Conservation (phyloP, 2,797 vertebrate genomes). For the Gymnothorax javanicus region DNA sequence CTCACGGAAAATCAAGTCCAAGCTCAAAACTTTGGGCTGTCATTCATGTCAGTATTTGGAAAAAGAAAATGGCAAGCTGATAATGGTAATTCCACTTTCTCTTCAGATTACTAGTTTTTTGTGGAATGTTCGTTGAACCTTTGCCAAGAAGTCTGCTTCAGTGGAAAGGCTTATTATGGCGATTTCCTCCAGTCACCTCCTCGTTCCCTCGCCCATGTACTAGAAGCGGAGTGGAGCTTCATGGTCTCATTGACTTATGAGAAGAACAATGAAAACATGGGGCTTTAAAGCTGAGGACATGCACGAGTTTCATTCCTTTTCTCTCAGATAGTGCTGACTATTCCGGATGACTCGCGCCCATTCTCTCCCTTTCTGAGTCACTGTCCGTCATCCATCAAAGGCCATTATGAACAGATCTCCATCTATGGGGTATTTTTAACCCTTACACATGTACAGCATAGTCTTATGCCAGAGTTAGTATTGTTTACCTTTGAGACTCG, state of each 20-base stretch:
- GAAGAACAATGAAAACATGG: neutral
- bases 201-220: neutral
- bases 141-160: slow-evolving; percentile 51
- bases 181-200: slow-evolving; percentile 50
- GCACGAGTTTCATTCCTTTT: slow-evolving; percentile 29
- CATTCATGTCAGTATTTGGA: neutral
- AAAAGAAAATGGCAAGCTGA: neutral
- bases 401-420: slow-evolving; percentile 37
- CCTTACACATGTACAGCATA: slow-evolving; percentile 8
- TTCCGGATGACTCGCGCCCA: slow-evolving; percentile 37
- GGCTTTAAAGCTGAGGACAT: slow-evolving; percentile 14
- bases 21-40: neutral
- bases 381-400: slow-evolving; percentile 64
- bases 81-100: neutral
- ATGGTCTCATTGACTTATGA: slow-evolving; percentile 22
- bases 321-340: slow-evolving; percentile 49
- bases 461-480: slow-evolving; percentile 27
- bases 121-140: neutral
- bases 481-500: slow-evolving; percentile 18
- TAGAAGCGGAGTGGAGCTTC: neutral
- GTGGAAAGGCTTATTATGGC: slow-evolving; percentile 66
- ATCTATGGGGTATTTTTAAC: slow-evolving; percentile 34
- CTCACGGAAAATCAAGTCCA: neutral
- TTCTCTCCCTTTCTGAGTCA: slow-evolving; percentile 68
- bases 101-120: neutral